These are phyloP conservation scores for Trichosurus vulpecula DNA, from an alignment of 2,797 vertebrate species.

Conservation along the genomic window DNA sequence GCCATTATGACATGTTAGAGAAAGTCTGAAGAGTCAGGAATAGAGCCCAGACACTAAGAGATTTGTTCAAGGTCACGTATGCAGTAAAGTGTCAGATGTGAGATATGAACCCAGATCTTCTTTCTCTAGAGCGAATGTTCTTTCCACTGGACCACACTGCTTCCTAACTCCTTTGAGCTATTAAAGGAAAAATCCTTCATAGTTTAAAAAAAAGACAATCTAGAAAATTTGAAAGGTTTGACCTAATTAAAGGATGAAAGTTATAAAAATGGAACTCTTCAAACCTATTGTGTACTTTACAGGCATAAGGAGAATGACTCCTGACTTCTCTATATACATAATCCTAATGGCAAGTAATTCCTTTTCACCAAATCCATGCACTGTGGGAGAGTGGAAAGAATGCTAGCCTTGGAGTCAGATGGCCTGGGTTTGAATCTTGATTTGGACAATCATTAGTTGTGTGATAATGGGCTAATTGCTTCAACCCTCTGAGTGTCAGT, in stretches of 20 bases:
- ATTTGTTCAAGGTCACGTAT: background rate
- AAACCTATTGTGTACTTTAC: background rate
- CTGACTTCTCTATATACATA: background rate
- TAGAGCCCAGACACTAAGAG: background rate
- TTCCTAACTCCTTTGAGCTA: background rate
- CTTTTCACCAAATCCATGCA: background rate
- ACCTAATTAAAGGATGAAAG: background rate
- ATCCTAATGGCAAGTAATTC: background rate
- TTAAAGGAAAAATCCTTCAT: background rate
- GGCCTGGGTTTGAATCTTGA: background rate
- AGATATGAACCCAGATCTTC: background rate
- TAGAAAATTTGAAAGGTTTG: background rate
- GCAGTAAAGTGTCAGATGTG: background rate
- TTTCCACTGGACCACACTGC: background rate
- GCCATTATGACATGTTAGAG: background rate
- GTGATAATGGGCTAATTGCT: background rate
- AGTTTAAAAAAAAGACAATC: background rate
- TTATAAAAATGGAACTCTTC: background rate
- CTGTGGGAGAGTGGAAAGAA: background rate
- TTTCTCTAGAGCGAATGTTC: background rate
- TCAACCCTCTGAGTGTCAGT: background rate
- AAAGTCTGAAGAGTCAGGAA: background rate
- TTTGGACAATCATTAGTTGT: background rate
- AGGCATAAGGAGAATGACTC: background rate
- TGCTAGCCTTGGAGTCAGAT: background rate